Percentiles rank a stretch among this genome's conserved stretches.
These are phyloP conservation scores for Perca schrenkii DNA, from an alignment of 2,113 vertebrate species.

Conservation along the genomic window DNA sequence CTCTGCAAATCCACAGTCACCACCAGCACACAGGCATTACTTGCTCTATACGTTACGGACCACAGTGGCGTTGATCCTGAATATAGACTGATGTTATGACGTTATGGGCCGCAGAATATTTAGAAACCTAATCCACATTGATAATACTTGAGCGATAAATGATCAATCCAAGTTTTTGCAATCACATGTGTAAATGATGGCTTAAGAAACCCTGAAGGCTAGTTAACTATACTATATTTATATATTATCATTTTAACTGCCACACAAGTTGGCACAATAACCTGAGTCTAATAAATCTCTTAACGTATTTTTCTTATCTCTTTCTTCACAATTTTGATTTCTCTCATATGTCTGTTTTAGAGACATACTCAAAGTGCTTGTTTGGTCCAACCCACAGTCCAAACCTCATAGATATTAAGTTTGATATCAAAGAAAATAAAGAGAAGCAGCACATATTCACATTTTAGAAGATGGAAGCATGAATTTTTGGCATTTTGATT, in stretches of 20 bases:
- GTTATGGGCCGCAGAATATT: slow-evolving; percentile 11
- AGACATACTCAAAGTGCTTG: not conserved
- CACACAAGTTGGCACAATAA: too few species aligned
- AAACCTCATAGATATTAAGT: not conserved
- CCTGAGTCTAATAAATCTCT: not conserved
- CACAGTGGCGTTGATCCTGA: slow-evolving; percentile 14
- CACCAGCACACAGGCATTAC: not conserved
- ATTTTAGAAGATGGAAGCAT: too few species aligned
- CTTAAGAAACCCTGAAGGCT: slow-evolving; percentile 26
- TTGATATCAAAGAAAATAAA: not conserved
- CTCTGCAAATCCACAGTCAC: not conserved
- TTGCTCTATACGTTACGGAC: not conserved
- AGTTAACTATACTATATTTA: not conserved
- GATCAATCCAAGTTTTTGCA: slow-evolving; percentile 26
- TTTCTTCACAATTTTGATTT: not conserved
- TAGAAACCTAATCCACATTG: slow-evolving; percentile 33
- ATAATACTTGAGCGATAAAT: slow-evolving; percentile 25
- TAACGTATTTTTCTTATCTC: not conserved
- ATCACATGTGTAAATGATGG: not conserved
- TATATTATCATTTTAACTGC: not conserved
- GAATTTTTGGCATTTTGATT: too few species aligned
- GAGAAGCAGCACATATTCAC: not conserved
- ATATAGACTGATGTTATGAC: slow-evolving; percentile 26
- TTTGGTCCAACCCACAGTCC: not conserved
- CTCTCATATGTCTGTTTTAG: not conserved